Conservation (phyloP, 2,113 vertebrate genomes). For the Spea bombifrons region DNA sequence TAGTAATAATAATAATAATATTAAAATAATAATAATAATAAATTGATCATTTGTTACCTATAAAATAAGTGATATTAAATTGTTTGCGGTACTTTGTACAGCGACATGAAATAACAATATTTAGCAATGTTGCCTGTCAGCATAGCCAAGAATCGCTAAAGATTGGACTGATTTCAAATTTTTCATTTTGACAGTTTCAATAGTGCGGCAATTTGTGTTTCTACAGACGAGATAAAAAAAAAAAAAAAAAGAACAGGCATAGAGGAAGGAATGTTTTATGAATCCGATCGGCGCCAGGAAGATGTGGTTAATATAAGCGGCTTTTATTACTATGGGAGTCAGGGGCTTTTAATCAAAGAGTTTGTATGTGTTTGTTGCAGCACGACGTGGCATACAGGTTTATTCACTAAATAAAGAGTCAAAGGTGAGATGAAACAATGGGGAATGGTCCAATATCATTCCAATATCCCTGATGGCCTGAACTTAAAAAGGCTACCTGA, state of each 20-base stretch:
- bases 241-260: not conserved
- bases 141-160: not conserved
- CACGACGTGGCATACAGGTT: too few relatives aligned
- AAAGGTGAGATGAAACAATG: too few relatives aligned
- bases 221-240: not conserved
- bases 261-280: not conserved
- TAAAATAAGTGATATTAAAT: not conserved
- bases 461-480: too few relatives aligned
- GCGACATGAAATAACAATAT: not conserved
- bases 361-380: too few relatives aligned
- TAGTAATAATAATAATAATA: too few relatives aligned
- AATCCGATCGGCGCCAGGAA: not conserved
- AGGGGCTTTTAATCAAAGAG: too few relatives aligned
- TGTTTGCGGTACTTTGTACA: not conserved
- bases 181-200: constrained; percentile 3
- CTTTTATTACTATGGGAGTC: not conserved
- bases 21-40: too few relatives aligned
- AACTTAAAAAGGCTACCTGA: too few relatives aligned
- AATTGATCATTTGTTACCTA: not conserved
- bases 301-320: not conserved
- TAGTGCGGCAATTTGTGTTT: not conserved
- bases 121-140: not conserved
- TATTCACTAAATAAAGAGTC: too few relatives aligned
- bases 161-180: not conserved
- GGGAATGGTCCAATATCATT: too few relatives aligned